Conservation (phyloP, 2,113 vertebrate genomes). For the Falco punctatus region DNA sequence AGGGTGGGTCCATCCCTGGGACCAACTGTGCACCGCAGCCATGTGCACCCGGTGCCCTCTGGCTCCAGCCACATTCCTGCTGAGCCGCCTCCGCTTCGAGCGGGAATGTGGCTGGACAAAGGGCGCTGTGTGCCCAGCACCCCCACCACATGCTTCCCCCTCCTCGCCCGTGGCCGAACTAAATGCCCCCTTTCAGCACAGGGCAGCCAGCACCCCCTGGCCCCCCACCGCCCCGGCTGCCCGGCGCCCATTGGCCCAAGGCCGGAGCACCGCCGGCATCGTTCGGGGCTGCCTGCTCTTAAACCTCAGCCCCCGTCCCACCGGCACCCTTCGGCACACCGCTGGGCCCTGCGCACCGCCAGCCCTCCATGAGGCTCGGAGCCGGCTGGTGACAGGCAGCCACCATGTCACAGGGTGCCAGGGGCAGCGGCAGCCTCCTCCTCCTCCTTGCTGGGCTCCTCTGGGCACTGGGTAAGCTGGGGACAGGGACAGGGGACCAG, state of each 20-base stretch:
- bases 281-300: background rate
- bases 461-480: slow-evolving; percentile 1
- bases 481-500: background rate
- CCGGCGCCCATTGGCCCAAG: slow-evolving; percentile 18
- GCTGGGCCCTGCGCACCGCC: background rate
- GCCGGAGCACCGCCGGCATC: background rate
- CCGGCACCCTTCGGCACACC: background rate
- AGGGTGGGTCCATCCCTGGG: background rate
- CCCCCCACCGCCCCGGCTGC: background rate
- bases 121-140: background rate
- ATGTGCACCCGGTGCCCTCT: background rate
- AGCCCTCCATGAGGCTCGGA: background rate
- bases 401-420: background rate
- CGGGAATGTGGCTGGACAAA: slow-evolving; percentile 30
- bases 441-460: background rate
- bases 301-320: background rate
- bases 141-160: background rate
- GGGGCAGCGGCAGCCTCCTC: background rate
- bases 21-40: fast-evolving
- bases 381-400: background rate
- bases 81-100: background rate
- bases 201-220: background rate
- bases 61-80: background rate
- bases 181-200: background rate
- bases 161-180: background rate